Base-by-base conservation (phyloP, 1,140 invertebrate species). In the Drosophila nebulosa region DNA sequence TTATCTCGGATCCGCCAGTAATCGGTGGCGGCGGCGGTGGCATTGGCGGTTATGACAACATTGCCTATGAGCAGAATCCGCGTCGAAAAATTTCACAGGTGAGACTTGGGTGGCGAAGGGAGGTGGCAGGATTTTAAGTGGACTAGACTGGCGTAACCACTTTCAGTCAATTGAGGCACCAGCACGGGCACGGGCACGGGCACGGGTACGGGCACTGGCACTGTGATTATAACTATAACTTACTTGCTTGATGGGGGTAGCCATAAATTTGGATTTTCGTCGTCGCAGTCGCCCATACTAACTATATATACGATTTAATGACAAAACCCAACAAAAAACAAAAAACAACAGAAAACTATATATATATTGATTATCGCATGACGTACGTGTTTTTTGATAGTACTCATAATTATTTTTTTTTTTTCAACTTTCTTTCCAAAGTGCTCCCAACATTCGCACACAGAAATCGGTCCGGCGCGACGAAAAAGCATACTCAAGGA, bases 401-500 rank as follows among this genome's bases (percentile, higher is more conserved):
- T 36, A n/a, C 10, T 46, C 1, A 18, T 46, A 32, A 46, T 26
- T 32, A 27, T n/a, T n/a, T n/a, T n/a, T 14, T 63, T 50, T 32
- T 26, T 75, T 70, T 52, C 9, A 10, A 46, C 39, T 46, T 46
- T 46, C 32, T 3, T 22, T 18, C 42, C 35, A 30, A 36, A 91
- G 90, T 86, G 84, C 4, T 91, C 90, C 5, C 88, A 81, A 53
- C 90, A 91, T 62, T 91, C 90, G 27, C 90, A 91, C 62, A 70
- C 67, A 39, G 90, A 91, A 30, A 80, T 90, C 18, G 90, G 90
- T 22, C 94, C 94, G 5, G 93, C 94, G 42, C 92, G 94, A 72
- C 93, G 94, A 69, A 94, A 95, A 88, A 95, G 94, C 85, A 94
- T 94, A 75, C 89, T 95, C 24, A 93, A 94, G 84, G 94, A 94